These are phyloP conservation scores for Diadegma fenestrale DNA, from an alignment of 2,888 invertebrate genomes.

Conservation along the genomic window DNA sequence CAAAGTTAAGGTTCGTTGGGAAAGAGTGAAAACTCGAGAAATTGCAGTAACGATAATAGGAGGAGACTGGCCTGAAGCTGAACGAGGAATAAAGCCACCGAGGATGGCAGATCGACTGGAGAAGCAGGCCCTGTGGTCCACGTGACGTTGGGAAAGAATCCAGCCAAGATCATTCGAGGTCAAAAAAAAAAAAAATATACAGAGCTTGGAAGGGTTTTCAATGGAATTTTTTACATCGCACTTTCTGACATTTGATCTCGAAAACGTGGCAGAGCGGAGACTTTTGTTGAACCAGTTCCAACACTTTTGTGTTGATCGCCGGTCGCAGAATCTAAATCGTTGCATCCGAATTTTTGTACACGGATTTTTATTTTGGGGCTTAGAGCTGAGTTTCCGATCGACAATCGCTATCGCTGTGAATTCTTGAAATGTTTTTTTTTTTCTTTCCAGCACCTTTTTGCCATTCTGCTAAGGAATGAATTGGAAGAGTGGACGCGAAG, in stretches of 20 bases:
- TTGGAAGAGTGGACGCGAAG: constrained; percentile 35
- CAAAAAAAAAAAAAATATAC: background rate
- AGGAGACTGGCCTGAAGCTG: background rate
- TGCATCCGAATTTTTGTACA: background rate
- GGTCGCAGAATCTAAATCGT: no score
- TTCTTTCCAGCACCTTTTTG: background rate
- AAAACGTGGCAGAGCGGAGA: background rate
- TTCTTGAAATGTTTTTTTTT: background rate
- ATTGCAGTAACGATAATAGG: constrained; percentile 14
- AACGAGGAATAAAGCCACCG: background rate
- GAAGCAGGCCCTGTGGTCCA: background rate
- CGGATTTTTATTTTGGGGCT: constrained; percentile 15
- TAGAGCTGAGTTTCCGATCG: constrained; percentile 22
- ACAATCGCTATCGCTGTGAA: background rate
- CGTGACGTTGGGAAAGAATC: background rate
- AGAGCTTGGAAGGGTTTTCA: background rate
- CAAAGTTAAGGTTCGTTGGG: constrained; percentile 4
- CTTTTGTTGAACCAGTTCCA: background rate
- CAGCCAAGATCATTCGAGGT: background rate
- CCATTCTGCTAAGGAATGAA: background rate
- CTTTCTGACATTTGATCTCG: background rate
- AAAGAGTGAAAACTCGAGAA: constrained; percentile 24
- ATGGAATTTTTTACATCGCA: background rate
- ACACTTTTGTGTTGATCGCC: background rate
- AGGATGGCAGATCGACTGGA: background rate